These are phyloP conservation scores for Ctenomys sociabilis DNA, from an alignment of 2,113 vertebrate species.

Conservation along the genomic window DNA sequence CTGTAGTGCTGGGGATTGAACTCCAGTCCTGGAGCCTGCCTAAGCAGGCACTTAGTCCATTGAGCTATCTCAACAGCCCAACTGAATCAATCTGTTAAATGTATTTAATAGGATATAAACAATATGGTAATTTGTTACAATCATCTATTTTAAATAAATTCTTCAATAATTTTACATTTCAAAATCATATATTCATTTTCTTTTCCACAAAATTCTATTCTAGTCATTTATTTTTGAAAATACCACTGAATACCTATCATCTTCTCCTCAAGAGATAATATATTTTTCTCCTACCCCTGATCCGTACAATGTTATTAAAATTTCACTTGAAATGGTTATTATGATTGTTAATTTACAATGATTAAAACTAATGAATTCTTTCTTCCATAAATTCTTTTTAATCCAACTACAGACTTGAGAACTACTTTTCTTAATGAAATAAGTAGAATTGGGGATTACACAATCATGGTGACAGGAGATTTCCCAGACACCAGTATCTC, in stretches of 20 bases:
- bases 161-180: neutral
- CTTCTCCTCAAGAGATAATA: neutral
- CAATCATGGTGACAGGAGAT: neutral
- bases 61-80: no score
- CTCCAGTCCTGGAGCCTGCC: no score
- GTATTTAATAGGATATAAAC: neutral
- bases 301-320: neutral
- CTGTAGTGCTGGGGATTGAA: no score
- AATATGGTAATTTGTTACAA: neutral
- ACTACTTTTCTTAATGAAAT: neutral
- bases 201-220: neutral
- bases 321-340: neutral
- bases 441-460: neutral
- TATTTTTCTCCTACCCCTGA: neutral
- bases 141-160: constrained; percentile 2
- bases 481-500: neutral
- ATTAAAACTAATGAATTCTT: neutral
- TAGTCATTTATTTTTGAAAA: constrained; percentile 22
- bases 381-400: neutral
- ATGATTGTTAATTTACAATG: neutral
- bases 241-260: neutral
- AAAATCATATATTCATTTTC: neutral
- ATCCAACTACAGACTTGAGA: neutral
- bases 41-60: no score
- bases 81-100: neutral